A percentile compares a stretch with the other conserved stretches of the same genome.
These are phyloP conservation scores for Orchesellides sinensis DNA, from an alignment of 2,888 invertebrate species.

Conservation along the genomic window DNA sequence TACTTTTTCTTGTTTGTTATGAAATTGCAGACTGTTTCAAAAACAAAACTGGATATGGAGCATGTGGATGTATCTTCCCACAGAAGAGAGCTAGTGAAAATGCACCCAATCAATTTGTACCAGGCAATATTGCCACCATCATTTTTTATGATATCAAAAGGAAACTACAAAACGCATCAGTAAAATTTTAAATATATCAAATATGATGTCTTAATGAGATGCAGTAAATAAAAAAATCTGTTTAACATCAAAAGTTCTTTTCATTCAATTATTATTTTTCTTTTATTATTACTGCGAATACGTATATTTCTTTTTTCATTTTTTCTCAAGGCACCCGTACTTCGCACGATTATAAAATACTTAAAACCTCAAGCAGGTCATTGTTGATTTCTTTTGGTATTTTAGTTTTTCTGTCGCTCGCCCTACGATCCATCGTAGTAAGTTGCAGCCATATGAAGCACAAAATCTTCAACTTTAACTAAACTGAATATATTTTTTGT, in stretches of 20 bases:
- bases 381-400: too few relatives aligned
- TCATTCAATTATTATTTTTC: not conserved
- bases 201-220: too few relatives aligned
- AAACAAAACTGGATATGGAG: not conserved
- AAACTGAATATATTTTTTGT: too few relatives aligned
- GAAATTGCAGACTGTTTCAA: too few relatives aligned
- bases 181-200: not conserved
- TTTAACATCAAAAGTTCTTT: too few relatives aligned
- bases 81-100: conserved; percentile 4
- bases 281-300: conserved; percentile 50
- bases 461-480: too few relatives aligned
- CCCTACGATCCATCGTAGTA: too few relatives aligned
- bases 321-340: conserved; percentile 62
- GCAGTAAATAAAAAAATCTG: not conserved
- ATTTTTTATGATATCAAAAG: too few relatives aligned
- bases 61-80: not conserved
- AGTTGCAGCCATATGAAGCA: too few relatives aligned
- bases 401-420: too few relatives aligned
- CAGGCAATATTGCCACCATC: conserved; percentile 25
- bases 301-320: conserved; percentile 40
- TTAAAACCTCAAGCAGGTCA: conserved; percentile 54
- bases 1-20: too few relatives aligned
- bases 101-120: conserved; percentile 40
- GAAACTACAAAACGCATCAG: not conserved
- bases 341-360: conserved; percentile 57